phyloP scores from a whole-genome alignment of 2,888 invertebrate genomes.

The Tenthredo livida region DNA sequence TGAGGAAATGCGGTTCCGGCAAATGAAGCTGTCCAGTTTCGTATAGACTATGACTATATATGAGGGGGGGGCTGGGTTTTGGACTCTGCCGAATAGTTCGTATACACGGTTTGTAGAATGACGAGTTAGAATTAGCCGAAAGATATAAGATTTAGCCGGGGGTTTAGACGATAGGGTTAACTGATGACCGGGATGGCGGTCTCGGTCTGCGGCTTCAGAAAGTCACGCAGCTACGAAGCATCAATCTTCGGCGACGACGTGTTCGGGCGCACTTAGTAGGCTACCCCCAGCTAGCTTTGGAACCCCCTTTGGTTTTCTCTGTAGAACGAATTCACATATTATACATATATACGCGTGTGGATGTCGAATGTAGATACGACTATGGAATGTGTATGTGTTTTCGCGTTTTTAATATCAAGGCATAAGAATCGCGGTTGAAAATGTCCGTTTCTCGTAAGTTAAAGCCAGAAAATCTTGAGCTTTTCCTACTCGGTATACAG shows the following conservation, averaged over 20 bases:
- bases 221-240: constrained; percentile 60
- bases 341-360: not conserved
- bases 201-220: constrained; percentile 55
- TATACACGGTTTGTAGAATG: constrained; percentile 42
- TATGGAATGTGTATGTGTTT: not conserved
- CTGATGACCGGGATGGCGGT: constrained; percentile 52
- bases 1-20: not conserved
- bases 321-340: constrained; percentile 3
- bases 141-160: constrained; percentile 60
- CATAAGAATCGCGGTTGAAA: not conserved
- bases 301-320: not conserved
- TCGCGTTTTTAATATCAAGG: not conserved
- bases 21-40: not conserved
- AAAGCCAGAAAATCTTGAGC: not conserved
- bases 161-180: constrained; percentile 59
- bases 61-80: not conserved
- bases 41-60: not conserved
- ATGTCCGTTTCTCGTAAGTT: not conserved
- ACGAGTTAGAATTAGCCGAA: constrained; percentile 59
- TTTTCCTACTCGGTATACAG: constrained; percentile 8
- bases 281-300: constrained; percentile 59
- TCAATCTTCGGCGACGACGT: constrained; percentile 66
- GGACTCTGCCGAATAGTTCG: not conserved
- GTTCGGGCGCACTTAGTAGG: constrained; percentile 60
- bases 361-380: not conserved